Evolutionary conservation across 2,113 vertebrate genomes (phyloP), one percentile per base, ranked within the genome.

Genomic region (Pseudopipra pipra): DNA sequence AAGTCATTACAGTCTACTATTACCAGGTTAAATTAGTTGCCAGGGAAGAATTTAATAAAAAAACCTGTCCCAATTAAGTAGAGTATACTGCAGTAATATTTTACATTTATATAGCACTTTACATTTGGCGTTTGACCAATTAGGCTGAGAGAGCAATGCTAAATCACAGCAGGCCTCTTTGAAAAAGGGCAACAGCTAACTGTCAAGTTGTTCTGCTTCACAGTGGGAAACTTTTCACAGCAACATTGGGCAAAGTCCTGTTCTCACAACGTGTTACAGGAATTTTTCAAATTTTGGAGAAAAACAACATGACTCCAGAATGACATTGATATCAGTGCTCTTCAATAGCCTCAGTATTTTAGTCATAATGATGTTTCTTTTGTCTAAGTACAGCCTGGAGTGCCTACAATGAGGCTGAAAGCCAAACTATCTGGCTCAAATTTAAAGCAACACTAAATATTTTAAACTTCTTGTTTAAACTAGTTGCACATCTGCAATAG

Each of bases 61-160:
- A 95, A 24, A 41, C 6, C 39, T 92, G 25, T 82, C 66, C 67
- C 28, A 93, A 93, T 96, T 96, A 96, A 94, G 49, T 37, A 44
- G 35, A 87, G n/a, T 77, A 78, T 79, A 67, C 43, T 85, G 65
- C 63, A 90, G 78, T 75, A 92, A 91, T 94, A 95, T 96, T 97
- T 97, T 89, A 93, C 13, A 49, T 85, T 93, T 87, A 86, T 77
- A 62, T 14, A 61, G 52, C 68, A 90, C 59, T 81, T 95, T 91
- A 76, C 35, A 67, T 84, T 90, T 93, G 87, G 66, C 3, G 0
- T 91, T 95, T 94, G 78, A 73, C 86, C 91, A 92, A 93, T 95
- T 95, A 95, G 67, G 44, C 78, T 55, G 55, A 75, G 49, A 95
- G 9, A 56, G 27, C 46, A 86, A 74, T 93, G 88, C 19, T 90